Base-by-base conservation (phyloP, 2,113 vertebrate genomes). In the Hypomesus transpacificus region DNA sequence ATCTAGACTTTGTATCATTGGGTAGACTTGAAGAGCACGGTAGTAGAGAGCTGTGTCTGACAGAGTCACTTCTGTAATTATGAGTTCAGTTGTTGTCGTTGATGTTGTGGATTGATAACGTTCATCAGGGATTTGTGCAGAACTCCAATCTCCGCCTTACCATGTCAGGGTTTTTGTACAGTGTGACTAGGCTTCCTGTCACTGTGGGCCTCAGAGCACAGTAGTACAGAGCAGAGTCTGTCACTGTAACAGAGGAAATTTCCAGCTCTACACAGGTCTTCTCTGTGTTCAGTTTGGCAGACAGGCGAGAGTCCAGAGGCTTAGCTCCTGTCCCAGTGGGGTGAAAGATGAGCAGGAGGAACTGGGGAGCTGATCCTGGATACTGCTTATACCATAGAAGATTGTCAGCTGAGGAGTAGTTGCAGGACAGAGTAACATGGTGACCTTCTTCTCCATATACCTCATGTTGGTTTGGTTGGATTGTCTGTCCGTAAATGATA, bases 161-260 rank as follows among this genome's bases (percentile, higher is more conserved):
- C n/a, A n/a, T n/a, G n/a, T n/a, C n/a, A n/a, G n/a, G 53, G 53
- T 56, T 56, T 56, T 56, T 56, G 18, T 56, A 56, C 53, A 56
- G 53, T 56, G 53, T 56, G 39, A 1, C 8, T 9, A 2, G 6
- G 39, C 9, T 39, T 39, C 39, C 39, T 46, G 9, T 46, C 9
- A 46, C 39, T 46, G 39, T 46, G 39, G 39, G 39, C 39, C 1
- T 13, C 39, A 46, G 7, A 0, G 39, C 39, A 46, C 39, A 46
- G 7, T 46, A 46, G 39, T 46, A 46, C 39, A 46, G 39, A 46
- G 39, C 39, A 9, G 39, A 46, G 39, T 46, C 39, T 46, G 39
- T 46, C 9, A 46, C 39, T 46, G 39, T 46, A 46, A 46, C 39
- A 46, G 39, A 46, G 39, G 39, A 46, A 9, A 46, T 46, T 46